phyloP scores from a whole-genome alignment of 2,113 vertebrate species.

The Rhabdomys dilectus region DNA sequence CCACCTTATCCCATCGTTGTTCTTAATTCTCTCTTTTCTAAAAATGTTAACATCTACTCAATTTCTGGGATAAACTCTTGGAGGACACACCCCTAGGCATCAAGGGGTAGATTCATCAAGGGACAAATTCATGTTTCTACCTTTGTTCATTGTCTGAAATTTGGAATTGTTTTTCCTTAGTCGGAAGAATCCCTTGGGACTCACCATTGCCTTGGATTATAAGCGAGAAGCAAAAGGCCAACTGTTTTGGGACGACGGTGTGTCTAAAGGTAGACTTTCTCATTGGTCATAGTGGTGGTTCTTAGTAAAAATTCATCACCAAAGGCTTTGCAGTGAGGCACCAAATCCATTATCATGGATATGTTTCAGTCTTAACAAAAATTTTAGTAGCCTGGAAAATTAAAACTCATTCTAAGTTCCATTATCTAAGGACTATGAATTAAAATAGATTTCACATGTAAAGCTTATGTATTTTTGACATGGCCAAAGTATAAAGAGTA shows the following conservation, averaged over 20 bases:
- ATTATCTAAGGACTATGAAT: background rate
- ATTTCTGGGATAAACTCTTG: background rate
- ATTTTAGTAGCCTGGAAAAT: background rate
- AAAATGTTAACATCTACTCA: background rate
- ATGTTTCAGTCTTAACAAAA: background rate
- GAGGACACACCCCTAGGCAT: background rate
- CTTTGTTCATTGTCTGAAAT: background rate
- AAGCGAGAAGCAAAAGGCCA: slow-evolving; percentile 74
- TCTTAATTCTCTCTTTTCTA: background rate
- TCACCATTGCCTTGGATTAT: slow-evolving; percentile 78
- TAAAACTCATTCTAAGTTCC: background rate
- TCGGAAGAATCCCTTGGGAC: slow-evolving; percentile 72
- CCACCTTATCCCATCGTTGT: background rate
- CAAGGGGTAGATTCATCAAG: background rate
- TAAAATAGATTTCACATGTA: background rate
- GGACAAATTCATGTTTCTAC: background rate
- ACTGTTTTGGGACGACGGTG: slow-evolving; percentile 81
- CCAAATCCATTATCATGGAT: rapidly evolving
- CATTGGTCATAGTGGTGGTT: rapidly evolving
- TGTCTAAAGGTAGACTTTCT: slow-evolving; percentile 63
- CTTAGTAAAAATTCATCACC: background rate
- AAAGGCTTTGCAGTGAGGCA: background rate
- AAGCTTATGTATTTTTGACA: background rate
- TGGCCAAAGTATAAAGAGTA: background rate
- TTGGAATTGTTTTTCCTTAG: slow-evolving; percentile 39